Evolutionary conservation across 2,113 vertebrate genomes (phyloP), one percentile per base, ranked within the genome.

Genomic region (Pelecanoides urinatrix): DNA sequence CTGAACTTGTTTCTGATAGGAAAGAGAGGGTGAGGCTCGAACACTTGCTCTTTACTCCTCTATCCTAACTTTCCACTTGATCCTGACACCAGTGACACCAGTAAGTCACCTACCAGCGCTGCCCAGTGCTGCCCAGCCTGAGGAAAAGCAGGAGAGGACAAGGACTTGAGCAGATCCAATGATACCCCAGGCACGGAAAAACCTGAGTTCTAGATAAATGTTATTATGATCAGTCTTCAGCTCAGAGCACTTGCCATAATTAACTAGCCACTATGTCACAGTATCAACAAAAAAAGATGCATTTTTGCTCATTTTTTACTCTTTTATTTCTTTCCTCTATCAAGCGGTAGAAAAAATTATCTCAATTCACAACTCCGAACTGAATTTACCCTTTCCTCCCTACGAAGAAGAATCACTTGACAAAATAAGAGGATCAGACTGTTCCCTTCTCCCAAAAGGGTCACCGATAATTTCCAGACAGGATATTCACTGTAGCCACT

Each of bases 131-230:
- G 96, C 96, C 96, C 96, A 95, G 94, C 96, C 96, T 96, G 93
- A 97, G 96, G 96, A 97, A 97, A 95, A 97, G 92, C 96, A 96
- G 95, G 96, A 96, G 95, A 97, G 96, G 96, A 97, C 95, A 97
- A 93, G 96, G 96, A 96, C 95, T 96, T 97, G 96, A 94, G 94
- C 95, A 97, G 34, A 92, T 96, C 96, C 94, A 96, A 94, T 96
- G 96, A 97, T 96, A 96, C 94, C 94, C 95, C 96, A 96, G 96
- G 90, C 93, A 96, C 94, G 96, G 96, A 96, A 96, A 97, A 96
- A 96, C 96, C 93, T 96, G 95, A 97, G 96, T 96, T 96, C 95
- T 94, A 96, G 95, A 96, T 96, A 96, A 96, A 96, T 0, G 96
- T 96, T 97, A 93, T 95, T 52, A 96, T 88, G 93, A 97, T 95